A percentile compares a stretch with the other conserved stretches of the same genome.
These are phyloP conservation scores for Palloptera scutellata DNA, from an alignment of 2,888 invertebrate species.

Conservation along the genomic window DNA sequence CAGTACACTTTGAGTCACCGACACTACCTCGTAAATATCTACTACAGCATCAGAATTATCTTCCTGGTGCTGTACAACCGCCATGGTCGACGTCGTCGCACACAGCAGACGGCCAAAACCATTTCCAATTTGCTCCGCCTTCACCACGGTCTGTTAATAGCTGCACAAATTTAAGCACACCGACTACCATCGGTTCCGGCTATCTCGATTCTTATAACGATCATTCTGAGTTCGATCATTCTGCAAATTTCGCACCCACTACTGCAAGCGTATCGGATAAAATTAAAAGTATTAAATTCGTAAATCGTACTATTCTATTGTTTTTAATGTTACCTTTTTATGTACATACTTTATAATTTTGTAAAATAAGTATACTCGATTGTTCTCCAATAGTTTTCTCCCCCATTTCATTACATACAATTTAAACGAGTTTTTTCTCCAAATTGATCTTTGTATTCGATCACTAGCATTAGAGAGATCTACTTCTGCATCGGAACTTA, in stretches of 20 bases:
- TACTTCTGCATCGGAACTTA: conserved; percentile 57
- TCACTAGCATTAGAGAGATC: conserved; percentile 59
- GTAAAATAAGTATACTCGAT: conserved; percentile 25
- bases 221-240: conserved; percentile 32
- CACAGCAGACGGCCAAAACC: neutral
- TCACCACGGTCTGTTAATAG: conserved; percentile 46
- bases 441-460: conserved; percentile 18
- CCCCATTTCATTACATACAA: neutral
- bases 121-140: conserved; percentile 16
- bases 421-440: neutral
- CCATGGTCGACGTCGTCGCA: conserved; percentile 40
- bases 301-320: conserved; percentile 28
- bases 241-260: conserved; percentile 42
- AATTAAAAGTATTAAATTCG: conserved; percentile 56
- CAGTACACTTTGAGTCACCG: conserved; percentile 79
- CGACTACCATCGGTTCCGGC: conserved; percentile 47
- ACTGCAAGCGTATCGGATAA: conserved; percentile 58
- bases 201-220: conserved; percentile 32
- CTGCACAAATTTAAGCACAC: conserved; percentile 46
- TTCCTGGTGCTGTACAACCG: conserved; percentile 39
- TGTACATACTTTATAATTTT: conserved; percentile 18
- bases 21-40: conserved; percentile 66
- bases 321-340: conserved; percentile 32
- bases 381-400: neutral
- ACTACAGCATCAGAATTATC: conserved; percentile 42